These are phyloP conservation scores for Ochropacha duplaris DNA, from an alignment of 2,888 invertebrate genomes.

Conservation along the genomic window DNA sequence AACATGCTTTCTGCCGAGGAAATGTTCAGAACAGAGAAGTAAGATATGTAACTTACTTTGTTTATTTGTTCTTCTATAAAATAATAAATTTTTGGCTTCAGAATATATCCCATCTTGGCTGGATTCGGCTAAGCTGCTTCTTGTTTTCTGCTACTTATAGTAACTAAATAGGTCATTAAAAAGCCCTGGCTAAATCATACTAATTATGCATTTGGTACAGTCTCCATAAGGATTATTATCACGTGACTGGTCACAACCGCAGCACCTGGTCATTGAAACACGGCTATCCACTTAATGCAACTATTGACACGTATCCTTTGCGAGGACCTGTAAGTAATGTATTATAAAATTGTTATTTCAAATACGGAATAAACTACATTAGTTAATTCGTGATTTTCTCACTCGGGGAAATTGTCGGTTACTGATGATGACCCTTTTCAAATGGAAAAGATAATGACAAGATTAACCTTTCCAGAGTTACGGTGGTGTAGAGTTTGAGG, in stretches of 20 bases:
- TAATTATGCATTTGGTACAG: conserved; percentile 17
- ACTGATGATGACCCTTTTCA: too few species aligned
- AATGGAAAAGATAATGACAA: too few species aligned
- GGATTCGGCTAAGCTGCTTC: not conserved
- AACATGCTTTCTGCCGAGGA: conserved; percentile 82
- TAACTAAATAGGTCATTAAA: too few species aligned
- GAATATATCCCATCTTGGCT: not conserved
- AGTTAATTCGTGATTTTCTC: too few species aligned
- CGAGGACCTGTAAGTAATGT: conserved; percentile 70
- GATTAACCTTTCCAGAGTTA: conserved; percentile 39
- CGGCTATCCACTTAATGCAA: conserved; percentile 75
- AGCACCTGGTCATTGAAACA: conserved; percentile 81
- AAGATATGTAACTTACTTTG: conserved; percentile 25
- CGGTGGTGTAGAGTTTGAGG: conserved; percentile 66
- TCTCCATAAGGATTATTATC: conserved; percentile 52
- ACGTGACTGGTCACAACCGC: conserved; percentile 35
- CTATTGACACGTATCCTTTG: conserved; percentile 81
- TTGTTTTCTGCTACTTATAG: too few species aligned
- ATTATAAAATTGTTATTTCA: not conserved
- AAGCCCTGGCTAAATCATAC: not conserved
- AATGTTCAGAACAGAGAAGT: conserved; percentile 78
- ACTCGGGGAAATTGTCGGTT: too few species aligned
- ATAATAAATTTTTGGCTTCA: not conserved
- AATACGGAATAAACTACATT: too few species aligned
- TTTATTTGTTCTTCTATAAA: not conserved